Conservation (phyloP, 2,113 vertebrate species). For the Cebus imitator region DNA sequence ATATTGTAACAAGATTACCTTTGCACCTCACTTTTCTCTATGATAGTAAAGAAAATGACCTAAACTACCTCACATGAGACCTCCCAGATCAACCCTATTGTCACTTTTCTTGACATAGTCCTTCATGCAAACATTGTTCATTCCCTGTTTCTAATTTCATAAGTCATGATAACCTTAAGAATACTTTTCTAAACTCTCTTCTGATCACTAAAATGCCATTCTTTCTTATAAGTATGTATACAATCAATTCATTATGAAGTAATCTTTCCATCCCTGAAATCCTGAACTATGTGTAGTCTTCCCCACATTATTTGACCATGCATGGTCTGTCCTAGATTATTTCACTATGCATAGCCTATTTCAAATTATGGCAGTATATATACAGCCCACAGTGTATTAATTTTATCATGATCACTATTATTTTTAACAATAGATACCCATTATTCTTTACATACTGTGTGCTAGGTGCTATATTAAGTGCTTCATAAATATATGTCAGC, state of each 20-base stretch:
- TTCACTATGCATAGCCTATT: not conserved
- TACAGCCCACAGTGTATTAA: not conserved
- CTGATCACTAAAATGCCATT: not conserved
- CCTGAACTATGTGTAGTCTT: not conserved
- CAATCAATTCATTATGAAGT: not conserved
- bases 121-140: not conserved
- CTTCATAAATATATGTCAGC: not conserved
- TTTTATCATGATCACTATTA: not conserved
- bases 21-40: not conserved
- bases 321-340: not conserved
- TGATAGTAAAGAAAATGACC: not conserved
- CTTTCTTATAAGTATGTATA: not conserved
- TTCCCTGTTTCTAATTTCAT: not conserved
- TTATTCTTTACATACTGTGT: not conserved
- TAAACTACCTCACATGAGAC: not conserved
- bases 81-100: not conserved
- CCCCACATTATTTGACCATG: not conserved
- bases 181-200: not conserved
- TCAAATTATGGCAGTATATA: not conserved
- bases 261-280: not conserved
- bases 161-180: not conserved
- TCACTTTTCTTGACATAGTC: not conserved
- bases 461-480: not conserved
- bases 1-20: not conserved
- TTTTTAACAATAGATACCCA: not conserved